Conservation (phyloP, 2,797 vertebrate species). For the Lepus oiostolus region DNA sequence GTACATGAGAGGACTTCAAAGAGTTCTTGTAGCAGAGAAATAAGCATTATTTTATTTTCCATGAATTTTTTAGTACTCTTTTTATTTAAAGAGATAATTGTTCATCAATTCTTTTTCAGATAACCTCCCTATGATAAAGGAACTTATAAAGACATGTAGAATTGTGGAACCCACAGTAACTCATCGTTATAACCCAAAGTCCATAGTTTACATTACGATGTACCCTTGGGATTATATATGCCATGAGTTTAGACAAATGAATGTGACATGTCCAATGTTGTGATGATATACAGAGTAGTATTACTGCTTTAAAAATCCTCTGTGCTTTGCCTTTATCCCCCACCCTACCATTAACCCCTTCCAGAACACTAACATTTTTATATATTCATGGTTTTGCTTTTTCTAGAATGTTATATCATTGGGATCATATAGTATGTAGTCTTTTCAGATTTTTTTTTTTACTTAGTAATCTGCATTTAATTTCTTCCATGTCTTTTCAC, state of each 20-base stretch:
- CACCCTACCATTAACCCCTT: background rate
- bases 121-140: constrained; percentile 30
- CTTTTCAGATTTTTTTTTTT: constrained; percentile 24
- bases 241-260: background rate
- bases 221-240: background rate
- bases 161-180: background rate
- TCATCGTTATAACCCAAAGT: background rate
- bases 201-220: background rate
- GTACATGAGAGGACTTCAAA: too few relatives aligned
- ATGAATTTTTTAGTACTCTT: too few relatives aligned
- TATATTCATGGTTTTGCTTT: background rate
- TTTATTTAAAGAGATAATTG: background rate
- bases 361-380: background rate
- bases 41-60: too few relatives aligned
- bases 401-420: background rate
- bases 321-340: background rate
- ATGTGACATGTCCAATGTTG: background rate
- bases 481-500: background rate
- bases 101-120: background rate
- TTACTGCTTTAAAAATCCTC: background rate
- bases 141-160: background rate
- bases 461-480: background rate
- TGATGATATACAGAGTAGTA: background rate
- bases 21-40: too few relatives aligned
- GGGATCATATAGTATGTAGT: background rate